Percentiles rank a stretch among this genome's conserved stretches.
These are phyloP conservation scores for Zenarchopterus dispar DNA, from an alignment of 2,797 vertebrate species.

Conservation along the genomic window DNA sequence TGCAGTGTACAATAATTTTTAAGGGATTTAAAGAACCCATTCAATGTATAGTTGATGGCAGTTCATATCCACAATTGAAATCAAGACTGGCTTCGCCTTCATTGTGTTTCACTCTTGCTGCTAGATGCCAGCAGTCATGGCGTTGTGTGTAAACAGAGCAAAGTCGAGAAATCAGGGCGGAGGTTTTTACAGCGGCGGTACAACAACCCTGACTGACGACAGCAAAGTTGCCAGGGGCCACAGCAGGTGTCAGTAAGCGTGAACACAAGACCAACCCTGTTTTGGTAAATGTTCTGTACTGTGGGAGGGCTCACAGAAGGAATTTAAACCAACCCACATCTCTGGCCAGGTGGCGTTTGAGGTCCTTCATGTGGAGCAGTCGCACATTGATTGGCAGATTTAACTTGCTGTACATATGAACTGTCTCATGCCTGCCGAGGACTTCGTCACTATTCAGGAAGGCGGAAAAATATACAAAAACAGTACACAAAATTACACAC, in stretches of 20 bases:
- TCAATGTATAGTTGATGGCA: neutral
- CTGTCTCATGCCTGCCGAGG: conserved; percentile 69
- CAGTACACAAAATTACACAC: neutral
- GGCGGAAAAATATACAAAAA: neutral
- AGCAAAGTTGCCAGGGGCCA: conserved; percentile 5
- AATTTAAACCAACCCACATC: conserved; percentile 69
- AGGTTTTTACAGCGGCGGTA: conserved; percentile 40
- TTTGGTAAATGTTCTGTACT: conserved; percentile 43
- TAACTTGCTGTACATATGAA: conserved; percentile 70
- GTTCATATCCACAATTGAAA: neutral
- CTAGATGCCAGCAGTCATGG: conserved; percentile 26
- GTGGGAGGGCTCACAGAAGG: conserved; percentile 4
- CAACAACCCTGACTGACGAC: conserved; percentile 28
- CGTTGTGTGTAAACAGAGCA: conserved; percentile 66
- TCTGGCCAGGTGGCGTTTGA: conserved; percentile 52
- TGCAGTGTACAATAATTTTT: neutral
- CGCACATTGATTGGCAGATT: conserved; percentile 59
- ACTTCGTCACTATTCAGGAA: conserved; percentile 66
- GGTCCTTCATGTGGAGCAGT: conserved; percentile 52
- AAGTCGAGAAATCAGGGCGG: conserved; percentile 56
- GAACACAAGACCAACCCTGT: conserved; percentile 5
- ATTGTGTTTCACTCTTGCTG: neutral
- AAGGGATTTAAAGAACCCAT: neutral
- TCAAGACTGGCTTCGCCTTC: conserved; percentile 6
- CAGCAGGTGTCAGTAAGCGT: neutral